Evolutionary conservation across 2,113 vertebrate genomes (phyloP), one percentile per base, ranked within the genome.

Genomic region (Xiphias gladius): DNA sequence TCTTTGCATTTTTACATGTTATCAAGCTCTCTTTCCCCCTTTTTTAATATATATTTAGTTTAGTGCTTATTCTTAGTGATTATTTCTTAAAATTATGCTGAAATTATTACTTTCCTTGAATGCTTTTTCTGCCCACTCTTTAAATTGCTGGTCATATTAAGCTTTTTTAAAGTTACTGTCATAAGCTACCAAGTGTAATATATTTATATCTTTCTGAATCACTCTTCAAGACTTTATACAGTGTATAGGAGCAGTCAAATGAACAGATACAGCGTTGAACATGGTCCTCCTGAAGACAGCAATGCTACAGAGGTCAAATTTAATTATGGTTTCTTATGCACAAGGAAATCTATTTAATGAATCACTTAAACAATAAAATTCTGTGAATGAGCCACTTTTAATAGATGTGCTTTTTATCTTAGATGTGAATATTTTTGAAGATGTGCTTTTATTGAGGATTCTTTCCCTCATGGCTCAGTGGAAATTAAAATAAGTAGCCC

Each of bases 311-410:
- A 79, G 17, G 43, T 67, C 17, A 28, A 7, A 22, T 39, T 71
- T 14, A 24, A 16, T n/a, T 32, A 32, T 30, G 11, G n/a, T 50
- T 80, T 22, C 4, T 73, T 17, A 1, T n/a, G 58, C 26, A 22
- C 28, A 46, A 22, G 35, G 65, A 69, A 35, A 55, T 12, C 17
- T 19, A 41, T 76, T 63, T 46, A 37, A 76, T 46, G 7, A 71
- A 9, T 28, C 57, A 16, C 46, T 46, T 59, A 1, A n/a, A 26
- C 16, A 50, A n/a, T 20, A 32, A 4, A 30, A 14, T 19, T 61
- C n/a, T 57, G 20, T 66, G 19, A 59, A 77, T 6, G 19, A 58
- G 30, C 13, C 11, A 5, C 3, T 74, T 50, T 52, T 17, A 30
- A 54, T 52, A 68, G 20, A n/a, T 30, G 26, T 55, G 43, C 13